Evolutionary conservation across 2,888 invertebrate genomes (phyloP), one percentile per base, ranked within the genome.

Genomic region (Agrochola lychnidis): DNA sequence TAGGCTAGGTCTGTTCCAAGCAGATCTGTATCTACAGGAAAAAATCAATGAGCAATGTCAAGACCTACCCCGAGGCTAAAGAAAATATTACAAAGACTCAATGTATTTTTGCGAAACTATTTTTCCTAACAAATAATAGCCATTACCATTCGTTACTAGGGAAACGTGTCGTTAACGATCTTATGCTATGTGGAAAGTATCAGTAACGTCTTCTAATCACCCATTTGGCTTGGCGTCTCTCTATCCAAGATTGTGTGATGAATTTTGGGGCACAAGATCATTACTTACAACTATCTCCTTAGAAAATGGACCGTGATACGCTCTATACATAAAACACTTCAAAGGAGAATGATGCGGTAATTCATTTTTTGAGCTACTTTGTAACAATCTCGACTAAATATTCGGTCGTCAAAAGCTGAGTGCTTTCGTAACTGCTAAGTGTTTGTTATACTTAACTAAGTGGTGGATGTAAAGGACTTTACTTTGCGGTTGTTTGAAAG

Each of bases 361-460:
- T 80, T 72, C n/a, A 69, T 69, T 81, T 72, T 84, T 82, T 75
- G 48, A 45, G 70, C 61, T 68, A 71, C 84, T 80, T 80, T 79
- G 70, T 79, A 57, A 81, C 73, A 79, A 82, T 82, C 81, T 84
- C 61, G 68, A 80, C 82, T 80, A 80, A 82, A 82, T 82, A 71
- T 84, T 80, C 64, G 70, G 76, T 70, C 76, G 76, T 76, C 81
- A 80, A 75, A 75, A 80, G 81, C 81, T 76, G 82, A 82, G 82
- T 82, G 82, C 82, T 82, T 82, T 76, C 45, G 66, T 76, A 79
- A 79, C 80, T 68, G 74, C 63, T 69, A 84, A 82, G 81, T 76
- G 84, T 81, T 82, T 84, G 81, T 72, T 62, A 84, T 81, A 84
- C 76, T 82, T 75, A 80, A 80, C 84, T 73, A 80, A 84, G 81